Base-by-base conservation (phyloP, 2,113 vertebrate genomes). In the Verasper variegatus region DNA sequence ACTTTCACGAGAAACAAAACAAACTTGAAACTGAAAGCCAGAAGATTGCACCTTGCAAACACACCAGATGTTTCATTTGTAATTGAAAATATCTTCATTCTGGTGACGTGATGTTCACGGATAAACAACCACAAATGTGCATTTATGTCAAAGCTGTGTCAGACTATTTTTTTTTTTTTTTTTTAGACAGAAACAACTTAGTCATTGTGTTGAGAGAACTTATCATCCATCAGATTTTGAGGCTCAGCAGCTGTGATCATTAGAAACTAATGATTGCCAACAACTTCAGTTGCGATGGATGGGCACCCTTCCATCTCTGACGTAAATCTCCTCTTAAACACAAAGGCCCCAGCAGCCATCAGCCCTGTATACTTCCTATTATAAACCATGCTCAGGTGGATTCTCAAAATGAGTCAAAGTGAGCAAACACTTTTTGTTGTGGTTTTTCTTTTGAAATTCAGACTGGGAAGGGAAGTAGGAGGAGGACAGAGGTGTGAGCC, bases 291-390 rank as follows among this genome's bases (percentile, higher is more conserved):
- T 64, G 58, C 83, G 58, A 70, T 78, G 79, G 58, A 79, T 35
- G 8, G 58, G 59, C 83, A 58, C 74, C 26, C 55, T 64, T 74
- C 77, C 55, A 79, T 72, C 62, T 66, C 74, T 55, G 40, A 45
- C 67, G 65, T 59, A 87, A 88, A 80, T 80, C 78, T 78, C 59
- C 17, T 68, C 72, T 82, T 87, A 73, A 83, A 85, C 40, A 81
- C 62, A 54, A 81, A 81, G 76, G 74, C 51, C 79, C 68, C 67
- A 71, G 74, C 75, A 37, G 21, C 58, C 42, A 3, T 21, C 20
- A 54, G 51, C 20, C 11, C 76, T 76, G 58, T 49, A 49, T 17
- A 18, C 11, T 3, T 42, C 40, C 40, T 42, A 42, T 12, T 12
- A 42, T 42, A 12, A 42, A 42, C 47, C 47, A 7, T 6, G 47